Evolutionary conservation across 2,888 invertebrate species (phyloP).

Genomic region (Meteorus cinctellus): DNA sequence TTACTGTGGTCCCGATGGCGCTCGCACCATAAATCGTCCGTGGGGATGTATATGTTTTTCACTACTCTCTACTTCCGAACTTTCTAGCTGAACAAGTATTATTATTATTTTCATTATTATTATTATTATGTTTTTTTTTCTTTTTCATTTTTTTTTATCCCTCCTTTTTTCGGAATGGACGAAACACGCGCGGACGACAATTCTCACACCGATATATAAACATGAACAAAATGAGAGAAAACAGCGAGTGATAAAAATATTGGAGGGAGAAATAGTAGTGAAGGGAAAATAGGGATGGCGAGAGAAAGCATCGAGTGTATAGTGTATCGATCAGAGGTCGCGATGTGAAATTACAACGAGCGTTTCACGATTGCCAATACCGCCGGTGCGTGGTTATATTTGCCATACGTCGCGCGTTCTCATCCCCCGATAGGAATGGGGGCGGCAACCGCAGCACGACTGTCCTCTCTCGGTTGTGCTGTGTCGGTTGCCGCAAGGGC

Average conservation of each 20-base stretch:
- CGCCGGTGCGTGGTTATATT: slow-evolving; percentile 66
- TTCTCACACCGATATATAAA: slow-evolving; percentile 1
- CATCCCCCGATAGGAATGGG: slow-evolving; percentile 59
- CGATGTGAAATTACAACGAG: slow-evolving; percentile 64
- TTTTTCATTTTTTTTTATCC: too few species aligned
- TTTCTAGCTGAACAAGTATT: slow-evolving; percentile 27
- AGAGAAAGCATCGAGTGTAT: slow-evolving; percentile 27
- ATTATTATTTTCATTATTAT: slow-evolving; percentile 1
- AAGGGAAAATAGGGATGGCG: neutral
- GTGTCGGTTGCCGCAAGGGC: slow-evolving; percentile 48
- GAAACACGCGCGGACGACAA: slow-evolving; percentile 1
- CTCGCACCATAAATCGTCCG: slow-evolving; percentile 52
- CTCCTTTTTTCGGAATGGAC: neutral
- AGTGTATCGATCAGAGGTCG: slow-evolving; percentile 68
- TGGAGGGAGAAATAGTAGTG: slow-evolving; percentile 21
- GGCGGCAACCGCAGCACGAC: slow-evolving; percentile 73
- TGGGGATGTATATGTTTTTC: slow-evolving; percentile 22
- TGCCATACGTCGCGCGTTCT: slow-evolving; percentile 69
- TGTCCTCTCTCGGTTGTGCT: slow-evolving; percentile 58
- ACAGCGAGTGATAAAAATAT: slow-evolving; percentile 1
- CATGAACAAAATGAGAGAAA: slow-evolving; percentile 14
- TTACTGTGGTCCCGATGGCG: slow-evolving; percentile 51
- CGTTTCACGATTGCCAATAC: slow-evolving; percentile 63
- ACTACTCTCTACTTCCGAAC: slow-evolving; percentile 26
- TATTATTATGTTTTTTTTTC: too few species aligned